These are phyloP conservation scores for Ophion ventricosus DNA, from an alignment of 2,888 invertebrate species.

Conservation along the genomic window DNA sequence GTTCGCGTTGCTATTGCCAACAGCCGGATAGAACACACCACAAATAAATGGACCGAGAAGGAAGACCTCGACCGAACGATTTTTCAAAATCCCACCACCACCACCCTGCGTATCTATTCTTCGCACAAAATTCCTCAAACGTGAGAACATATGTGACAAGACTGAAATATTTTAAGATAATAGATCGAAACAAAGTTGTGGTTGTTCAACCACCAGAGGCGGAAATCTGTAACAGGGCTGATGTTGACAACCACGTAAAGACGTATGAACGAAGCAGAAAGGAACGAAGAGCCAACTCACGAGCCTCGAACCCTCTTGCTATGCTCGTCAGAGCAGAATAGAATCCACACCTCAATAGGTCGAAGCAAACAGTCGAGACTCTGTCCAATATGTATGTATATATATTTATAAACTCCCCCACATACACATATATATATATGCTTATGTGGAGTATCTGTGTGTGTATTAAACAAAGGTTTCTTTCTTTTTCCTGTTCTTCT, in stretches of 20 bases:
- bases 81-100: conserved; percentile 19
- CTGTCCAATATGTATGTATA: conserved; percentile 6
- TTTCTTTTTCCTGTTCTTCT: conserved; percentile 26
- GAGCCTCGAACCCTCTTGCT: conserved; percentile 28
- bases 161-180: conserved; percentile 21
- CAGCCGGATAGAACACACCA: not conserved
- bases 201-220: conserved; percentile 9
- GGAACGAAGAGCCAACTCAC: conserved; percentile 35
- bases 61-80: not conserved
- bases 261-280: conserved; percentile 19
- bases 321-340: conserved; percentile 30
- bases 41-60: not conserved
- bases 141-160: conserved; percentile 10
- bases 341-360: conserved; percentile 40
- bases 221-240: not conserved
- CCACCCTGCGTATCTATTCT: not conserved
- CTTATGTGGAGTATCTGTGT: not conserved
- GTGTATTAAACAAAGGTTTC: not conserved
- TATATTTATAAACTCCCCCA: not conserved
- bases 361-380: conserved; percentile 49
- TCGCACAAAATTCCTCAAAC: not conserved
- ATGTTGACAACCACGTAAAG: conserved; percentile 1
- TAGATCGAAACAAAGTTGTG: not conserved
- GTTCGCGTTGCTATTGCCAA: not conserved
- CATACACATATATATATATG: not conserved